Evolutionary conservation across 2,113 vertebrate genomes (phyloP).

Genomic region (western clawed frog (Xenopus tropicalis)): DNA sequence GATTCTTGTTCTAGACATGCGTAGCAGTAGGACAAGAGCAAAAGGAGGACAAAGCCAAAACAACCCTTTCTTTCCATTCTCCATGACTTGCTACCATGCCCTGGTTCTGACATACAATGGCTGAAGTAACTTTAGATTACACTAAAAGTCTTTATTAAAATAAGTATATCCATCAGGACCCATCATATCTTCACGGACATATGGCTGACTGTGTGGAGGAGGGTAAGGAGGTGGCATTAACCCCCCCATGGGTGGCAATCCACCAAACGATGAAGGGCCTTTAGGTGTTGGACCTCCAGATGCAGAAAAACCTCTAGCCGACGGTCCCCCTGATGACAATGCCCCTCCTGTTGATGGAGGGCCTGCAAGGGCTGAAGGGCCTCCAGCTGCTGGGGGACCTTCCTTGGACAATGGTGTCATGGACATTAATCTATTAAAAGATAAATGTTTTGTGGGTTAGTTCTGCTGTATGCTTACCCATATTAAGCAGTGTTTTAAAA

Average conservation of each 20-base stretch:
- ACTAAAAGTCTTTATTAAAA: slow-evolving; percentile 54
- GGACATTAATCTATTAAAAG: not conserved
- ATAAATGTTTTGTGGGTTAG: not conserved
- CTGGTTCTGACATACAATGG: not conserved
- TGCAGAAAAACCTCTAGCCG: not conserved
- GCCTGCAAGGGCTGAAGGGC: not conserved
- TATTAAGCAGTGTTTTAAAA: too few relatives aligned
- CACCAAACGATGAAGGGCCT: not conserved
- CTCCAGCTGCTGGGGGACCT: not conserved
- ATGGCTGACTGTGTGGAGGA: slow-evolving; percentile 50
- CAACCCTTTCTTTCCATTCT: not conserved
- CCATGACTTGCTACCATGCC: too few relatives aligned
- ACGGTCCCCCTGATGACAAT: not conserved
- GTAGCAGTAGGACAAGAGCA: not conserved
- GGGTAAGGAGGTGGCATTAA: slow-evolving; percentile 7
- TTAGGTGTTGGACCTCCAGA: not conserved
- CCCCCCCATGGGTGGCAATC: not conserved
- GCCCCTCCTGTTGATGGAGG: not conserved
- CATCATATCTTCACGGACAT: slow-evolving; percentile 61
- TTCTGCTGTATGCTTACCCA: not conserved
- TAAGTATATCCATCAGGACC: slow-evolving; percentile 61
- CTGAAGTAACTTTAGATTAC: too few relatives aligned
- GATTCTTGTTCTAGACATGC: not conserved
- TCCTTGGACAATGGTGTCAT: not conserved
- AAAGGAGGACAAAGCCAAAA: not conserved